These are phyloP conservation scores for Sepiola atlantica DNA, from an alignment of 2,888 invertebrate species.

Conservation along the genomic window DNA sequence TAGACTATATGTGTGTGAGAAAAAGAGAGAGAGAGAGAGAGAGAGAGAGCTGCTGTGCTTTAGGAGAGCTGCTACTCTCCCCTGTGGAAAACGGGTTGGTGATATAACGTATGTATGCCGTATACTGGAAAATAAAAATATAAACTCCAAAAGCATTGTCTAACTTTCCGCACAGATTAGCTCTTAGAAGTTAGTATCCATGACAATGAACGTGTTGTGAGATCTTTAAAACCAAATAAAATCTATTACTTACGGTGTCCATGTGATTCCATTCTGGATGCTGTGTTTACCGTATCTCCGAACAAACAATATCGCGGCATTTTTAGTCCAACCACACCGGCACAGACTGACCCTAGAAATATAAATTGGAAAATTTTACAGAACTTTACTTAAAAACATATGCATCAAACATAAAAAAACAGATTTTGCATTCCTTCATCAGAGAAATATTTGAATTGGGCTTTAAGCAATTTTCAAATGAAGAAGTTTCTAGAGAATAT, in stretches of 20 bases:
- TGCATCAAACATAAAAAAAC: neutral
- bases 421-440: neutral
- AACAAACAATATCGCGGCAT: slow-evolving; percentile 46
- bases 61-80: no score
- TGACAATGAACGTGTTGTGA: no score
- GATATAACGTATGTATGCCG: no score
- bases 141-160: no score
- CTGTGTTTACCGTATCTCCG: slow-evolving; percentile 45
- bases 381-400: neutral
- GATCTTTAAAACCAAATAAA: neutral
- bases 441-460: neutral
- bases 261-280: slow-evolving; percentile 47
- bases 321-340: slow-evolving; percentile 39
- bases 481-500: neutral
- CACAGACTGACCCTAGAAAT: neutral
- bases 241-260: slow-evolving; percentile 1
- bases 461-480: neutral
- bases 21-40: no score
- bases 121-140: no score
- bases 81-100: no score
- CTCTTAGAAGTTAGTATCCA: no score
- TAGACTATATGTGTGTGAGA: no score
- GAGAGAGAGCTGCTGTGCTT: no score
- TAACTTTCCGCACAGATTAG: no score
- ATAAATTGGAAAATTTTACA: neutral